phyloP scores from a whole-genome alignment of 2,888 invertebrate genomes.

The Conops quadrifasciatus region DNA sequence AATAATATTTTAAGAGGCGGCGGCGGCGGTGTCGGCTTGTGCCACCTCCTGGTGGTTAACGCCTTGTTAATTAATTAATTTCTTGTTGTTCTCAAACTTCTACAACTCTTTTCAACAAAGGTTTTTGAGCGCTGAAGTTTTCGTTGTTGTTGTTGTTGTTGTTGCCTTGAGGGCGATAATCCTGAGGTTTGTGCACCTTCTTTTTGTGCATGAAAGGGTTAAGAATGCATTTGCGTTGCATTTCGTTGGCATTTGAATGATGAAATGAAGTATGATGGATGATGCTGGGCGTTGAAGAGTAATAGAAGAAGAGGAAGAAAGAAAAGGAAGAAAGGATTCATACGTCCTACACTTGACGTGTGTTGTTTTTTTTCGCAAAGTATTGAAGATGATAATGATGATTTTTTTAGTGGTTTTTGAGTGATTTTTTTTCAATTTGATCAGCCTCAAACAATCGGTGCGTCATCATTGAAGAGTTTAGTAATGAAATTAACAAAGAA shows the following conservation, averaged over 20 bases:
- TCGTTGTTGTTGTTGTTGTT: neutral
- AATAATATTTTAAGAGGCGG: conserved; percentile 14
- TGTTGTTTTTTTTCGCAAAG: too few relatives aligned
- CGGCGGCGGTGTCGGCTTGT: conserved; percentile 20
- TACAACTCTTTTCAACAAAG: too few relatives aligned
- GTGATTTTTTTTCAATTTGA: too few relatives aligned
- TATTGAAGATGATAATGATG: too few relatives aligned
- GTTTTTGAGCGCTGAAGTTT: too few relatives aligned
- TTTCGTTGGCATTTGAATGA: neutral
- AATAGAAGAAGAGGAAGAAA: neutral
- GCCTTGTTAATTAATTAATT: conserved; percentile 20
- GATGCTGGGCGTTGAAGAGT: too few relatives aligned
- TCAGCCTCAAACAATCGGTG: too few relatives aligned
- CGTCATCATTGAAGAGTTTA: too few relatives aligned
- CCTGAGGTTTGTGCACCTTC: neutral
- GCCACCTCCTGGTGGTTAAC: conserved; percentile 23
- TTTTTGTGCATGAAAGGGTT: too few relatives aligned
- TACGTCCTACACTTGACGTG: too few relatives aligned
- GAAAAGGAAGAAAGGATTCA: neutral
- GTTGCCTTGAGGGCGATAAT: conserved; percentile 5
- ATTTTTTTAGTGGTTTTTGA: too few relatives aligned
- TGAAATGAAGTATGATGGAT: neutral
- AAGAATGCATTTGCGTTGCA: conserved; percentile 6
- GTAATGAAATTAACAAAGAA: too few relatives aligned
- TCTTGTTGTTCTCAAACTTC: neutral